Conservation (phyloP, 2,888 invertebrate genomes). For the Poecilobothrus nobilitatus region DNA sequence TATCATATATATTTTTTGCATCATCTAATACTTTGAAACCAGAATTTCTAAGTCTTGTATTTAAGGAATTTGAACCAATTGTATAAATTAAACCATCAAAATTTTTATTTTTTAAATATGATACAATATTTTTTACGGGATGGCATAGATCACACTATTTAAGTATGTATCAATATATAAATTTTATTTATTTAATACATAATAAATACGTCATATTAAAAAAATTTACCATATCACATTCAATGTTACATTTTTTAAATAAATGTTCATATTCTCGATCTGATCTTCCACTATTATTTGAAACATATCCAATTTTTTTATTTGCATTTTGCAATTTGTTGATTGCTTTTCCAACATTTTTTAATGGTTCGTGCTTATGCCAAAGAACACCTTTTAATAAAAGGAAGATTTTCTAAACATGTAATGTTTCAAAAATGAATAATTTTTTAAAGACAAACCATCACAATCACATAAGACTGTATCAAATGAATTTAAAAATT, state of each 20-base stretch:
- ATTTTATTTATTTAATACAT: too few species aligned
- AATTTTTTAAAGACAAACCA: constrained; percentile 35
- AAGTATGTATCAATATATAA: too few species aligned
- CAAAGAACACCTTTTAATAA: constrained; percentile 39
- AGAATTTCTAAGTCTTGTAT: constrained; percentile 35
- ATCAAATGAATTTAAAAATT: constrained; percentile 48
- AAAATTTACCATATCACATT: too few species aligned
- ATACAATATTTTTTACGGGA: constrained; percentile 42
- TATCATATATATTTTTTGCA: constrained; percentile 28
- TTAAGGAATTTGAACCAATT: constrained; percentile 37
- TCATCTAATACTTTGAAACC: constrained; percentile 43
- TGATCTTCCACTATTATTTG: constrained; percentile 42
- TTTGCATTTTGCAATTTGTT: constrained; percentile 36
- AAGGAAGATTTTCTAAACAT: too few species aligned
- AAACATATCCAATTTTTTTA: constrained; percentile 41
- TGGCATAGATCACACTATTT: constrained; percentile 41
- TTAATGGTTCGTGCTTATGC: constrained; percentile 31
- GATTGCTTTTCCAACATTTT: constrained; percentile 36
- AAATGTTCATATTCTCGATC: constrained; percentile 26
- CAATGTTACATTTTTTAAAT: too few species aligned
- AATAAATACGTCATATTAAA: too few species aligned
- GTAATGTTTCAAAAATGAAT: background rate
- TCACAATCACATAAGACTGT: constrained; percentile 53
- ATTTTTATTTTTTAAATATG: constrained; percentile 43
- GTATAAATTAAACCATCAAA: constrained; percentile 44